Evolutionary conservation across 1,140 invertebrate species (phyloP), one percentile per base, ranked within the genome.

Genomic region (Archivesica marissinica): DNA sequence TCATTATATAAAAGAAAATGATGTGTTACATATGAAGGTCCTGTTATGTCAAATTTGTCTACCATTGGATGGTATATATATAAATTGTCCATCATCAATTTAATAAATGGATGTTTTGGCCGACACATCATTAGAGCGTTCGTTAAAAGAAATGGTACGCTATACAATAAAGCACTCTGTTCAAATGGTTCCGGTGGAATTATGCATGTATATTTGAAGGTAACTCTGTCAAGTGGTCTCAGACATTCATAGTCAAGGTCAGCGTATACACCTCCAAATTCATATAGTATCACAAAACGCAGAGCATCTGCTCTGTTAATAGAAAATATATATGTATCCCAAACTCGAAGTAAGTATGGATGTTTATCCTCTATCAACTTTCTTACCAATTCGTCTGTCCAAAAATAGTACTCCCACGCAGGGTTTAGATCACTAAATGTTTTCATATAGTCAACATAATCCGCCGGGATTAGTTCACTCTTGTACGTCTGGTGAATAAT

Each of bases 391-490:
- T 89, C 86, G 54, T 91, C 88, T 17, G 92, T 92, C 92, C 92
- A 93, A 39, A 93, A 87, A 84, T 86, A 89, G 76, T 92, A 90
- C 41, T 89, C 87, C 92, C 92, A 92, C 20, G 84, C 83, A 25
- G 66, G 86, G 33, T 87, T 80, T 11, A 33, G 7, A n/a, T 80
- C 13, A 2, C 47, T 9, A 30, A 80, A 80, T 20, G 77, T 66
- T 28, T 68, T 35, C 1, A 80, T 35, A 35, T 47, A 33, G 23
- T 13, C 7, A 38, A 25, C 35, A 33, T 50, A 80, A 2, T 23
- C 15, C 0, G 13, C 13, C 38, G 77, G 77, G 4, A 80, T 38
- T 20, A 20, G 2, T 17, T 15, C 39, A 50, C 59, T 64, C 9
- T n/a, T 64, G 41, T 39, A 80, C n/a, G 44, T 80, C 6, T 61